Conservation (phyloP, 2,113 vertebrate species). For the Trogon surrucura region DNA sequence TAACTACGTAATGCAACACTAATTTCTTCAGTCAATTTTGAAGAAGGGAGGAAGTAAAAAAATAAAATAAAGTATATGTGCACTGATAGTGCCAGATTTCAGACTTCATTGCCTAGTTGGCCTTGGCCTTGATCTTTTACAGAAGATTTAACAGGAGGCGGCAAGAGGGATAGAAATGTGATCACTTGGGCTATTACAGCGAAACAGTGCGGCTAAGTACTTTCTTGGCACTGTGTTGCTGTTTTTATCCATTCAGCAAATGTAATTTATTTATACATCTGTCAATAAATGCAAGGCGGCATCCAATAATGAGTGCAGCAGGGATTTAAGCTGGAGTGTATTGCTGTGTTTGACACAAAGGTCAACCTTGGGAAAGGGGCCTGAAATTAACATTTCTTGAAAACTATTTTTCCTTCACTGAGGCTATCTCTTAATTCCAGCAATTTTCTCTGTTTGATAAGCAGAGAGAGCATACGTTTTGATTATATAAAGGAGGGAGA, state of each 20-base stretch:
- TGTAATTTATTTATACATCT: slow-evolving; percentile 72
- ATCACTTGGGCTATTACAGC: slow-evolving; percentile 51
- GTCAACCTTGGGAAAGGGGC: slow-evolving; percentile 41
- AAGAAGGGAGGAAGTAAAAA: not conserved
- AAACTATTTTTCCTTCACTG: slow-evolving; percentile 55
- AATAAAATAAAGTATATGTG: not conserved
- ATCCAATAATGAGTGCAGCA: slow-evolving; percentile 56
- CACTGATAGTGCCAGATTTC: not conserved
- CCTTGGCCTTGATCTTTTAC: slow-evolving; percentile 11
- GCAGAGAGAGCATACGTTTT: slow-evolving; percentile 53
- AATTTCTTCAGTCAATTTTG: not conserved
- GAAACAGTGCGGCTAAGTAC: slow-evolving; percentile 51
- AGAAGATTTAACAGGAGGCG: slow-evolving; percentile 54
- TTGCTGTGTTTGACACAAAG: slow-evolving; percentile 62
- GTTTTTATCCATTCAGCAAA: slow-evolving; percentile 59
- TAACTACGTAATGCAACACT: not conserved
- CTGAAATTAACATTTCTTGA: slow-evolving; percentile 72
- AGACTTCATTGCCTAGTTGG: not conserved
- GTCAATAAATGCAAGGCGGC: slow-evolving; percentile 62
- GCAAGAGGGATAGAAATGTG: slow-evolving; percentile 51
- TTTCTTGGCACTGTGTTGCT: slow-evolving; percentile 44
- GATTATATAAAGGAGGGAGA: slow-evolving; percentile 37
- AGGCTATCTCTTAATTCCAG: slow-evolving; percentile 75
- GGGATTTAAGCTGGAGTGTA: slow-evolving; percentile 50
- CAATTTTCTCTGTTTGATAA: slow-evolving; percentile 74